These are phyloP conservation scores for Malaclemys terrapin DNA, from an alignment of 2,113 vertebrate species.

Conservation along the genomic window DNA sequence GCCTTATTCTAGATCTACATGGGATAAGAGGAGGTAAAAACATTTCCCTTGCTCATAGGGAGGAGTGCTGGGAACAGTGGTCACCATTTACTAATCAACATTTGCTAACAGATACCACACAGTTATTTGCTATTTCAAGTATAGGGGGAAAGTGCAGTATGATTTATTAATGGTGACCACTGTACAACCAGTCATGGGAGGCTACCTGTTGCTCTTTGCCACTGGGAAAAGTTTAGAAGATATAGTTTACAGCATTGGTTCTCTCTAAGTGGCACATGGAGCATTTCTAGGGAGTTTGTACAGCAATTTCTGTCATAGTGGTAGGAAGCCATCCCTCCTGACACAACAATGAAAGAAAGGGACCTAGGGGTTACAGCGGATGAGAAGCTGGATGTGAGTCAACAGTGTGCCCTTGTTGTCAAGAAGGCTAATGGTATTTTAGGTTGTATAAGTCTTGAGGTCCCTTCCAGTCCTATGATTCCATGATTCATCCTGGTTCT, in stretches of 20 bases:
- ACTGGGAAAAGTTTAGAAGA: neutral
- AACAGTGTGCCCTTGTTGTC: too few relatives aligned
- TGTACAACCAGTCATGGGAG: neutral
- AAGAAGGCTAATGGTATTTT: too few relatives aligned
- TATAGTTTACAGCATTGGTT: neutral
- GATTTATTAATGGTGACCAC: constrained; percentile 26
- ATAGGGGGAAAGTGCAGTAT: neutral
- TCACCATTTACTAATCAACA: constrained; percentile 57
- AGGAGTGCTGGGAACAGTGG: constrained; percentile 30
- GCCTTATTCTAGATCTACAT: constrained; percentile 6
- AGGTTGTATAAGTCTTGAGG: too few relatives aligned
- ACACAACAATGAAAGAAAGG: neutral
- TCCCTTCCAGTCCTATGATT: too few relatives aligned
- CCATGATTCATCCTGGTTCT: neutral
- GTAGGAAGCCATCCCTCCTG: neutral
- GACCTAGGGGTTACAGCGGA: too few relatives aligned
- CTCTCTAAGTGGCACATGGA: neutral
- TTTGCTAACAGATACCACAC: constrained; percentile 48
- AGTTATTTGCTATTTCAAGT: constrained; percentile 27
- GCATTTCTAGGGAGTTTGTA: neutral
- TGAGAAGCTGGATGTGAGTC: too few relatives aligned
- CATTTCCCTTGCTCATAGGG: neutral
- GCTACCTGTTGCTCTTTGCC: neutral
- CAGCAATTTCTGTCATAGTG: neutral
- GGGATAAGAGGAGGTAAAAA: constrained; percentile 29